Base-by-base conservation (phyloP, 2,888 invertebrate genomes). In the Agapostemon virescens region DNA sequence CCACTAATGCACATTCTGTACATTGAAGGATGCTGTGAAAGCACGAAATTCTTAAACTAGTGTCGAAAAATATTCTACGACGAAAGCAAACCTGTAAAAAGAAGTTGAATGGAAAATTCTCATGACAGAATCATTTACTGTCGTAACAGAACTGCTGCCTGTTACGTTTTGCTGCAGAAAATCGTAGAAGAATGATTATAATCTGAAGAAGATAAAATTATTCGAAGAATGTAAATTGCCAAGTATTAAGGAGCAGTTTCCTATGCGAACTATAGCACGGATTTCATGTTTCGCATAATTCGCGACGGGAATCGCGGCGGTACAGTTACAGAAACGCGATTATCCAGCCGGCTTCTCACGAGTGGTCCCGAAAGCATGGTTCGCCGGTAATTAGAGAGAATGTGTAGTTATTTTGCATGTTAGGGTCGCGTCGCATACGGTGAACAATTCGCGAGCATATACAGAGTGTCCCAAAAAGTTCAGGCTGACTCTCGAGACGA, bases 331-430 rank as follows among this genome's bases (percentile, higher is more conserved):
- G 17, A 20, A 23, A 13, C 40, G 38, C 13, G 11, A 52, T 73
- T 69, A 42, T 26, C 9, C 30, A 6, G 30, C 23, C 13, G 26
- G 64, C 20, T 76, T 75, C 69, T 61, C 76, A 63, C 67, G 55
- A 61, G 61, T 33, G 49, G 64, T 64, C 30, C 64, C 69, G 72
- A 75, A 64, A 63, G 49, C 33, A 55, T 26, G 61, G 52, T 68
- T 74, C 49, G 11, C 9, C 13, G 11, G 55, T 71, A 79, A 81
- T 81, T 81, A 64, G 63, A 11, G 69, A 63, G 81, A 58, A 81
- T 58, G 64, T 36, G 26, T 9, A 20, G 55, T n/a, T 61, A 33
- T 38, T 77, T 58, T 73, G 38, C 63, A 64, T 69, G 11, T 61
- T 2, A 26, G 55, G 26, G 17, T 55, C 55, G n/a, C n/a, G 49